phyloP scores from a whole-genome alignment of 2,888 invertebrate species.

The Brenthis daphne region DNA sequence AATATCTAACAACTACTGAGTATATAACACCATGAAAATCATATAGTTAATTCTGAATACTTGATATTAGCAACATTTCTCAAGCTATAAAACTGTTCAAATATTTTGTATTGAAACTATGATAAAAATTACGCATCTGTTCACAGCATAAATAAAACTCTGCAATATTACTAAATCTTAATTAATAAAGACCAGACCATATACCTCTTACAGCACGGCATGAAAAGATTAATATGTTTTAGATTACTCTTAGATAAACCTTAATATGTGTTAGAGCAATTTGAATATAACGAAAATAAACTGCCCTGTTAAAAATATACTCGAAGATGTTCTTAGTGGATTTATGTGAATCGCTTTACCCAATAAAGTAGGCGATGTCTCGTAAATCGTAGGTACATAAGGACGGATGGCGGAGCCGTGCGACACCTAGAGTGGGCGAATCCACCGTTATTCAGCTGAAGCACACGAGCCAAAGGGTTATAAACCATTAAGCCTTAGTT shows the following conservation, averaged over 20 bases:
- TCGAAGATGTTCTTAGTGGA: constrained; percentile 56
- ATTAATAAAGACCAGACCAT: constrained; percentile 10
- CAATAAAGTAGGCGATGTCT: constrained; percentile 77
- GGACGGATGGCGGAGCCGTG: constrained; percentile 62
- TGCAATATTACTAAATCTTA: constrained; percentile 4
- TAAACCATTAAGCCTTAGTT: constrained; percentile 34
- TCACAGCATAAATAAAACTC: constrained; percentile 4
- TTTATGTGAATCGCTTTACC: constrained; percentile 75
- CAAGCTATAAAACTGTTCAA: no score
- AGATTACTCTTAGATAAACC: constrained; percentile 17
- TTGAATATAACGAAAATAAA: constrained; percentile 51
- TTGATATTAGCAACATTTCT: no score
- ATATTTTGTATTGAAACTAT: no score
- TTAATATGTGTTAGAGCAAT: constrained; percentile 32
- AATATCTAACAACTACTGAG: no score
- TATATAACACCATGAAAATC: no score
- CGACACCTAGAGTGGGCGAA: constrained; percentile 78
- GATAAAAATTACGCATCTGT: not conserved
- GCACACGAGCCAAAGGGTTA: constrained; percentile 42
- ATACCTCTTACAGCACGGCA: not conserved
- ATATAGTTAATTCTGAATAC: no score
- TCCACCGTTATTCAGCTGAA: constrained; percentile 65
- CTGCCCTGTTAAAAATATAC: constrained; percentile 60
- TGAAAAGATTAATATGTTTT: constrained; percentile 18
- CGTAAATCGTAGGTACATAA: constrained; percentile 69